These are phyloP conservation scores for Rhagium mordax DNA, from an alignment of 2,888 invertebrate species.

Conservation along the genomic window DNA sequence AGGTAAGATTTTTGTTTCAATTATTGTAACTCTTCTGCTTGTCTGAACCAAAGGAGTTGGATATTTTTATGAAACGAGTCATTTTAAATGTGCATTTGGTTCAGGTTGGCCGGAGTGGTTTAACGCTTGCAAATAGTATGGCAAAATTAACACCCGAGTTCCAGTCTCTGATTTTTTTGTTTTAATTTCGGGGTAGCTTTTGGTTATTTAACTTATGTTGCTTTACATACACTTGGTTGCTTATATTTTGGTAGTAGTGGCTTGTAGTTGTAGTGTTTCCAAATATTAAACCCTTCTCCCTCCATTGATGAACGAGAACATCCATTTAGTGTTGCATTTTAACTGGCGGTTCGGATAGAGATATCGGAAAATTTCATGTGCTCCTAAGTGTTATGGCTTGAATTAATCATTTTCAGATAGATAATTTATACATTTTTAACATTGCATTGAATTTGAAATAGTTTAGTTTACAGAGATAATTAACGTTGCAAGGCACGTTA, in stretches of 20 bases:
- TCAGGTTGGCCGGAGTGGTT: conserved; percentile 54
- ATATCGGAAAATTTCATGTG: background rate
- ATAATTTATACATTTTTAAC: conserved; percentile 11
- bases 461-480: background rate
- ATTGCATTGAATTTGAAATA: conserved; percentile 3
- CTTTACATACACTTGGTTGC: conserved; percentile 60
- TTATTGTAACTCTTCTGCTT: conserved; percentile 57
- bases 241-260: conserved; percentile 56
- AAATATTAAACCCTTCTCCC: conserved; percentile 57
- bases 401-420: conserved; percentile 12
- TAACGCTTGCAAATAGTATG: conserved; percentile 63
- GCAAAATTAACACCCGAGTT: conserved; percentile 68
- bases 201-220: conserved; percentile 57
- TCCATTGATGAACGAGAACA: conserved; percentile 46
- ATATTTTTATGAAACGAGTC: background rate
- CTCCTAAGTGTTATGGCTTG: conserved; percentile 32
- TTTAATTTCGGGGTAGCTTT: conserved; percentile 60
- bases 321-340: conserved; percentile 40
- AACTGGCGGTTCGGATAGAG: conserved; percentile 13
- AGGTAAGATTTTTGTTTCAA: conserved; percentile 82
- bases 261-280: conserved; percentile 49
- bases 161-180: conserved; percentile 69
- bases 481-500: background rate
- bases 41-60: conserved; percentile 47
- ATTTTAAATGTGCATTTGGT: conserved; percentile 40